Percentiles rank a stretch among this genome's conserved stretches.
Evolutionary conservation across 1,140 invertebrate genomes (phyloP).

Genomic region (Aphis gossypii): DNA sequence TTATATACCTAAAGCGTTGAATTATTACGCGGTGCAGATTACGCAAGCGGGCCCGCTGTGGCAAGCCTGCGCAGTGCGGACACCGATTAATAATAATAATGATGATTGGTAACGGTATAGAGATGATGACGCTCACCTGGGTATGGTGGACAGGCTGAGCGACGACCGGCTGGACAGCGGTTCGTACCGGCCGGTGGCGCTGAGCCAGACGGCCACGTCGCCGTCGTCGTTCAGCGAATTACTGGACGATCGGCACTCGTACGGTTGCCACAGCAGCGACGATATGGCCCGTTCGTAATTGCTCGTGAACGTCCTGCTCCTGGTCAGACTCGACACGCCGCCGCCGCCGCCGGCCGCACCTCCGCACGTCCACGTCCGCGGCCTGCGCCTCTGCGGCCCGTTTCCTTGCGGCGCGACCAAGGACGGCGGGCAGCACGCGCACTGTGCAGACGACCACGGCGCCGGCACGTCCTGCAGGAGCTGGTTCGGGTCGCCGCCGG

Average conservation of each 20-base stretch:
- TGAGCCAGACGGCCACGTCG: constrained; percentile 60
- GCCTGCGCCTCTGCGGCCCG: constrained; percentile 19
- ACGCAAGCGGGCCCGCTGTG: too few relatives aligned
- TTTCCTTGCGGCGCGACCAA: not conserved
- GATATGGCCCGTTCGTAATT: constrained; percentile 62
- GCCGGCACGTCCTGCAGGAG: not conserved
- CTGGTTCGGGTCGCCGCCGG: not conserved
- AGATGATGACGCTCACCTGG: not conserved
- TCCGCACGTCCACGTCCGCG: constrained; percentile 42
- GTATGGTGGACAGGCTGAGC: constrained; percentile 48
- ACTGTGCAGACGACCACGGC: not conserved
- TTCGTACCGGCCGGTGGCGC: constrained; percentile 12
- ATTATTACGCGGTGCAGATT: too few relatives aligned
- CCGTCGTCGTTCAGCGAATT: constrained; percentile 59
- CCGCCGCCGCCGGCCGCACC: not conserved
- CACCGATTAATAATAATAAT: too few relatives aligned
- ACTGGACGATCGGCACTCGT: constrained; percentile 61
- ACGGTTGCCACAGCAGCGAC: constrained; percentile 63
- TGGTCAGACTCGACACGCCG: not conserved
- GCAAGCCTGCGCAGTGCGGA: too few relatives aligned
- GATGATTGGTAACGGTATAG: too few relatives aligned
- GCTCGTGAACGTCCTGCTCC: constrained; percentile 43
- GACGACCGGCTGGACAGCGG: constrained; percentile 57
- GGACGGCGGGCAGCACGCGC: not conserved
- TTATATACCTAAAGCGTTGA: too few relatives aligned